Evolutionary conservation across 2,888 invertebrate genomes (phyloP), one percentile per base, ranked within the genome.

Genomic region (Anodontia alba): DNA sequence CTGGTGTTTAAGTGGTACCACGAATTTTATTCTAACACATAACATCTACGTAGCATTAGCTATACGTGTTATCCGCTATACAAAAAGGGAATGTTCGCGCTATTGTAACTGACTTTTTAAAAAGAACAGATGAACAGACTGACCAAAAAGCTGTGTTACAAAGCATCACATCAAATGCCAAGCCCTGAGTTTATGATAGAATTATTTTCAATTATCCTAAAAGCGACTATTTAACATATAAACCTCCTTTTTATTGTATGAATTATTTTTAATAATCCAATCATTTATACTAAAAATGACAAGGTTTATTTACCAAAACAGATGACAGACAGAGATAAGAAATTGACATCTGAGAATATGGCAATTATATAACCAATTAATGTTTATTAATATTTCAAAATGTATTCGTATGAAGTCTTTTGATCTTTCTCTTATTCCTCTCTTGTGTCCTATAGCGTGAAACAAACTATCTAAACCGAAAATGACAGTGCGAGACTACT

Each of bases 331-430:
- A 20, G 5, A 73, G 57, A 42, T 73, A 74, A 66, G 62, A 57
- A 26, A 46, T 33, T 57, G 57, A 69, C 54, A 57, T 70, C 31
- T 57, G 57, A 70, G 31, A 70, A 62, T 57, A 78, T 81, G 51
- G 74, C 77, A 74, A 43, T 66, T 66, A 67, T 81, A 78, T 78
- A 74, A 57, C 71, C 66, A 75, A 81, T 73, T 81, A 70, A 70
- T 73, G 72, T 66, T 70, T 74, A 78, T 81, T 66, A 78, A 77
- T 77, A 78, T 78, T 78, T 77, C 57, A 81, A 75, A 69, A 74
- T 73, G 51, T 38, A 42, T 43, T 69, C 33, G 49, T 74, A 38
- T 26, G 26, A 66, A 42, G 70, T 46, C 33, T 74, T 81, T 81
- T 81, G 81, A 81, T 81, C 77, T 66, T 15, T 49, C 31, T 15